Conservation (phyloP, 2,888 invertebrate species). For the Alviniconcha strummeri region DNA sequence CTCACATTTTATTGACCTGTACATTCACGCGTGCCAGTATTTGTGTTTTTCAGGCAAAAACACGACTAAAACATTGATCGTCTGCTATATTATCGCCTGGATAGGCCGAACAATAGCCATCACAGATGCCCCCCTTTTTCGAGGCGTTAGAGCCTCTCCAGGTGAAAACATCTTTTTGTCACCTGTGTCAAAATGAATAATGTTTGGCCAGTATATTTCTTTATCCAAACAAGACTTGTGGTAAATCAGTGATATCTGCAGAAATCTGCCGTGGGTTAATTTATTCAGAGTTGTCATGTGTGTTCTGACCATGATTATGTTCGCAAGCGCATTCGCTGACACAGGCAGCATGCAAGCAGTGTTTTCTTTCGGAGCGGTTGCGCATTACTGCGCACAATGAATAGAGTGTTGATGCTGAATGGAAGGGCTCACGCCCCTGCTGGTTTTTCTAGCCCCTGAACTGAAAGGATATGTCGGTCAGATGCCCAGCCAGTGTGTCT, state of each 20-base stretch:
- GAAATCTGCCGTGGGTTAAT: conserved; percentile 10
- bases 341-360: conserved; percentile 6
- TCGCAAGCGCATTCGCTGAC: neutral
- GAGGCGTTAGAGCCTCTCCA: neutral
- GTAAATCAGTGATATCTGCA: neutral
- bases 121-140: neutral
- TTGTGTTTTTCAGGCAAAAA: neutral
- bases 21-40: too few relatives aligned
- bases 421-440: neutral
- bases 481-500: too few relatives aligned
- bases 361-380: conserved; percentile 75
- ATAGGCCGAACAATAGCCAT: neutral
- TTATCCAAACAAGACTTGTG: too few relatives aligned
- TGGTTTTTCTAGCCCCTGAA: neutral
- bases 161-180: neutral
- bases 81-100: conserved; percentile 15
- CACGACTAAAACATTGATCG: neutral
- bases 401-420: neutral
- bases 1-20: too few relatives aligned
- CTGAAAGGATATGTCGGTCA: too few relatives aligned
- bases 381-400: conserved; percentile 67
- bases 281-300: conserved; percentile 12
- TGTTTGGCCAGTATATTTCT: neutral
- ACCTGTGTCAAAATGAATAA: neutral
- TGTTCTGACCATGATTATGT: neutral